Conservation (phyloP, 2,888 invertebrate genomes). For the Plebejus anna region DNA sequence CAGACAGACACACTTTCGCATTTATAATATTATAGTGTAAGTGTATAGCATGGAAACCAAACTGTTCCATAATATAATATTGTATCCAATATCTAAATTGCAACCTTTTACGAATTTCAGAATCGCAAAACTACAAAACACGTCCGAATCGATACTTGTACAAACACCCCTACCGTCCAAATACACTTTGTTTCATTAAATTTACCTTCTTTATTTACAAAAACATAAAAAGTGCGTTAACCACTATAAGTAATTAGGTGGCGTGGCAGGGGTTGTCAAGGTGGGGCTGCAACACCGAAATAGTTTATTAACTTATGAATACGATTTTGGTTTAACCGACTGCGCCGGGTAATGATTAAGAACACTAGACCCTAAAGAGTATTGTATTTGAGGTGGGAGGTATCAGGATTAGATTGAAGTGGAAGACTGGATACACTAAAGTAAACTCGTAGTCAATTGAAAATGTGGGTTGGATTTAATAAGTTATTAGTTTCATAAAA, state of each 20-base stretch:
- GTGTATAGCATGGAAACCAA: too few relatives aligned
- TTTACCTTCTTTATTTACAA: slow-evolving; percentile 9
- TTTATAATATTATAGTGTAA: too few relatives aligned
- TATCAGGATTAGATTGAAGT: not conserved
- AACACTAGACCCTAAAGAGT: not conserved
- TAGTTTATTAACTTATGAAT: slow-evolving; percentile 6
- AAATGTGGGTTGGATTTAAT: too few relatives aligned
- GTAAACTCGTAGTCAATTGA: not conserved
- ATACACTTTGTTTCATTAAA: slow-evolving; percentile 4
- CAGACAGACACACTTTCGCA: too few relatives aligned
- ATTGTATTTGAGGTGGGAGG: not conserved
- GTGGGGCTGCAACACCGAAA: not conserved
- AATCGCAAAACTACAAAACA: not conserved
- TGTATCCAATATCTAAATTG: too few relatives aligned
- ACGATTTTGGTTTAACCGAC: not conserved
- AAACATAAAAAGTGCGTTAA: not conserved
- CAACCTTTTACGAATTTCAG: too few relatives aligned
- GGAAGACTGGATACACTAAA: not conserved
- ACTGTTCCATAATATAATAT: too few relatives aligned
- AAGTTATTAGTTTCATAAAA: too few relatives aligned
- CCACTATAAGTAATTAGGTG: not conserved
- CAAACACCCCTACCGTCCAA: not conserved
- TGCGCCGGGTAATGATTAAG: not conserved
- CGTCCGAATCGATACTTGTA: not conserved
- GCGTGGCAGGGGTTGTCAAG: not conserved